phyloP scores from a whole-genome alignment of 2,888 invertebrate genomes.

The Phalangium opilio region DNA sequence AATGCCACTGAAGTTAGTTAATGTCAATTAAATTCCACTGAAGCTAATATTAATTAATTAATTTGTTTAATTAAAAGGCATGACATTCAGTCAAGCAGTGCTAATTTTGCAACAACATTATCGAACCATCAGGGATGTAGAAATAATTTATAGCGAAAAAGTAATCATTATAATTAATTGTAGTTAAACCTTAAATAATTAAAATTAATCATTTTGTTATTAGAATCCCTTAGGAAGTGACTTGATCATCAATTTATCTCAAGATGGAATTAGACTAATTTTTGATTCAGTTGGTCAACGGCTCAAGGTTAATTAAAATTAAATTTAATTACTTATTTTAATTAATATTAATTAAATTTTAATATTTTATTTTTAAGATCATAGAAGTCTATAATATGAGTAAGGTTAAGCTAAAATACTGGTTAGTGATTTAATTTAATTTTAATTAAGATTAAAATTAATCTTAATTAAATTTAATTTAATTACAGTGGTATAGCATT shows the following conservation, averaged over 20 bases:
- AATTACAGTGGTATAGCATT: conserved; percentile 57
- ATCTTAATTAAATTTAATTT: conserved; percentile 9
- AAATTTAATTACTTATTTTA: conserved; percentile 12
- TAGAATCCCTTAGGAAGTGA: conserved; percentile 90
- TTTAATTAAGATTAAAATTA: conserved; percentile 3
- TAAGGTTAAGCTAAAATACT: conserved; percentile 89
- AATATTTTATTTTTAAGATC: conserved; percentile 38
- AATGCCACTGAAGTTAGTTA: too few species aligned
- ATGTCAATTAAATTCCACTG: too few species aligned
- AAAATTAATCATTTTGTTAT: too few species aligned
- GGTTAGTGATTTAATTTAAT: conserved; percentile 43
- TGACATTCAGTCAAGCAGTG: conserved; percentile 96
- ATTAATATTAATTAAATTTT: conserved; percentile 2
- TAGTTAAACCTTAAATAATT: too few species aligned
- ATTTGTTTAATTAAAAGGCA: too few species aligned
- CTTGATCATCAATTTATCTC: conserved; percentile 85
- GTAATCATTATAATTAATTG: too few species aligned
- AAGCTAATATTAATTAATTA: too few species aligned
- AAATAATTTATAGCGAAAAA: conserved; percentile 90
- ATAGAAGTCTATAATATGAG: conserved; percentile 97
- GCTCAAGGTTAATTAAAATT: conserved; percentile 68
- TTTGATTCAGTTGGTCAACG: conserved; percentile 91
- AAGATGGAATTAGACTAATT: conserved; percentile 89
- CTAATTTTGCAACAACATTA: conserved; percentile 93
- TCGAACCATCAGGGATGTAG: conserved; percentile 82